Evolutionary conservation across 2,888 invertebrate species (phyloP), one percentile per base, ranked within the genome.

Genomic region (Camptogramma bilineatum): DNA sequence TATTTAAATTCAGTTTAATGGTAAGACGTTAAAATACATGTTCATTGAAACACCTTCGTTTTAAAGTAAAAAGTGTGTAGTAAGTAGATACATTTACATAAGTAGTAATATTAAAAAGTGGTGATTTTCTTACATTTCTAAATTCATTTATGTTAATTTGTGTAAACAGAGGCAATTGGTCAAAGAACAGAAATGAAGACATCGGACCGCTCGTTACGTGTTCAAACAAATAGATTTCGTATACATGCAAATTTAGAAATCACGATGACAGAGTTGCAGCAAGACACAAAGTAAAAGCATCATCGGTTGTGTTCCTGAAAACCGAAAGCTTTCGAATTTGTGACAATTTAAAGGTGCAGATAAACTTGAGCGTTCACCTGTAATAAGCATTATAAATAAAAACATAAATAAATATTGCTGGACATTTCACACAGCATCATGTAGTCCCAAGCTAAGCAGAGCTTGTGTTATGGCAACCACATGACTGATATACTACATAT

Each of bases 191-290:
- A 64, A 64, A 51, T 59, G 56, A 52, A 46, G n/a, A 28, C 46
- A 46, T 24, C 31, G 9, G 52, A 46, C 57, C 61, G 55, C 64
- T 73, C 66, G 39, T 44, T 50, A 64, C 62, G 54, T 54, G 18
- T 52, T 51, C 53, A 64, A 69, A 64, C 63, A 67, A 70, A 72
- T 56, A 54, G 44, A 70, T 72, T 58, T 68, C 70, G 52, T 67
- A 52, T 18, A 71, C 21, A 65, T 75, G 77, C 62, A 78, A 78
- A 78, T 74, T 77, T 74, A 62, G 71, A 73, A 73, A 74, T 68
- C 73, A 62, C 72, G 69, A 68, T 66, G 63, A 34, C 28, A 13
- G 46, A 17, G 42, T n/a, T 42, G 16, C 42, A 16, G n/a, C 16
- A 10, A 16, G n/a, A 7, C 16, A 16, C 42, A 3, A 3, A 16